Evolutionary conservation across 1,140 invertebrate species (phyloP).

Genomic region (Macrobrachium rosenbergii): DNA sequence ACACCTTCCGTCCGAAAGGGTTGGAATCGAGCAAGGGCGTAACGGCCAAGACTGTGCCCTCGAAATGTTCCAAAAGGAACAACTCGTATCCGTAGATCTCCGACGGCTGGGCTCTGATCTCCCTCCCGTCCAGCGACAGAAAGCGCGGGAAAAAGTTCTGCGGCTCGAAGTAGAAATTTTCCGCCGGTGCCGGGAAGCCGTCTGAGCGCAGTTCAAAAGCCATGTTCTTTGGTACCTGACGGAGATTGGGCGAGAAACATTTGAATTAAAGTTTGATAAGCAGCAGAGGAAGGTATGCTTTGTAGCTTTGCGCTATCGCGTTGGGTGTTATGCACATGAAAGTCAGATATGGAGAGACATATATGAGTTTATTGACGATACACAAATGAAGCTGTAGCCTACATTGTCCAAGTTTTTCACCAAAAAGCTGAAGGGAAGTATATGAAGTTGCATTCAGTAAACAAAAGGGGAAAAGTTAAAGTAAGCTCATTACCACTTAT

Average conservation of each 20-base stretch:
- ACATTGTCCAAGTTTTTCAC: no score
- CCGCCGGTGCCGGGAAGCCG: neutral
- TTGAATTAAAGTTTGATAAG: neutral
- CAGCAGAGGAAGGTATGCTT: neutral
- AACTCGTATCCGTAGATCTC: neutral
- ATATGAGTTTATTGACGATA: no score
- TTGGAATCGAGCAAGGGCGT: neutral
- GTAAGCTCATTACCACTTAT: no score
- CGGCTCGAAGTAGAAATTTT: slow-evolving; percentile 4
- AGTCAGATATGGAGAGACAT: no score
- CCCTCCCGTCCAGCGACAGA: neutral
- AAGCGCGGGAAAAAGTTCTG: neutral
- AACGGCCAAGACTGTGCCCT: neutral
- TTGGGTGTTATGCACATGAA: no score
- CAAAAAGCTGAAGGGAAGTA: no score
- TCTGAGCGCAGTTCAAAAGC: neutral
- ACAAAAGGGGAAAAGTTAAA: no score
- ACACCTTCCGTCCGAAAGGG: neutral
- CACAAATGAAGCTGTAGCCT: no score
- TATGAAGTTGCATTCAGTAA: no score
- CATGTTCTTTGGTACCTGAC: neutral
- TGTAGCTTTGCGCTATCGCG: neutral
- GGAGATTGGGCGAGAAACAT: no score
- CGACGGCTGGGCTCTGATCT: neutral
- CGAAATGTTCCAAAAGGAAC: neutral